These are phyloP conservation scores for Xenops minutus DNA, from an alignment of 2,797 vertebrate species.

Conservation along the genomic window DNA sequence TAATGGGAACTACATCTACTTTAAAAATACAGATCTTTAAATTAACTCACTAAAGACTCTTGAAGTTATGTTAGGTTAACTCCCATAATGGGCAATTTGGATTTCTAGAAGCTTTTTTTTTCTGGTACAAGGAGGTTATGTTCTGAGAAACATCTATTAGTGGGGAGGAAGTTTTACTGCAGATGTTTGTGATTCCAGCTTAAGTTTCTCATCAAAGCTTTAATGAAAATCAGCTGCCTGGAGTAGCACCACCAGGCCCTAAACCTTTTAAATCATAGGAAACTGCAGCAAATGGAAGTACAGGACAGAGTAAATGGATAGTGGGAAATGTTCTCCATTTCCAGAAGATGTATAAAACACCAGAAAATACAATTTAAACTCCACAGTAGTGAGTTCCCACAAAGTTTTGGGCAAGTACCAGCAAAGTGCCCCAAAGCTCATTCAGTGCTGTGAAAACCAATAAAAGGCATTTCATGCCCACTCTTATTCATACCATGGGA, in stretches of 20 bases:
- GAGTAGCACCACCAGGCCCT: neutral
- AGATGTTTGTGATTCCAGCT: slow-evolving; percentile 79
- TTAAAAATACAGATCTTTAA: slow-evolving; percentile 15
- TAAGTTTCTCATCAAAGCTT: slow-evolving; percentile 77
- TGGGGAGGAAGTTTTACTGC: slow-evolving; percentile 72
- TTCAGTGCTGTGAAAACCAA: neutral
- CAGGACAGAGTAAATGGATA: slow-evolving; percentile 5
- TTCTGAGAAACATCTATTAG: slow-evolving; percentile 72
- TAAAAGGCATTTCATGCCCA: neutral
- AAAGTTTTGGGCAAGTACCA: neutral
- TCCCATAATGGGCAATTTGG: slow-evolving; percentile 8
- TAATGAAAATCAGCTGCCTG: slow-evolving; percentile 81
- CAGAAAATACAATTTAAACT: neutral
- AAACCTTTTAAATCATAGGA: slow-evolving; percentile 64
- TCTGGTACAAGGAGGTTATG: slow-evolving; percentile 66
- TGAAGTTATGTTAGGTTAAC: slow-evolving; percentile 45
- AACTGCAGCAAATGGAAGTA: slow-evolving; percentile 49
- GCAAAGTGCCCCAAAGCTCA: neutral
- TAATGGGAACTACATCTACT: neutral
- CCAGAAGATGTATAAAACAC: neutral
- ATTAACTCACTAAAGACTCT: neutral
- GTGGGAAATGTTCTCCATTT: slow-evolving; percentile 41
- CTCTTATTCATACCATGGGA: slow-evolving; percentile 4
- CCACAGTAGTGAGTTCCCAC: neutral
- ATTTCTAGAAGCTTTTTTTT: slow-evolving; percentile 31